Evolutionary conservation across 2,113 vertebrate genomes (phyloP).

Genomic region (Atherinomorus stipes): DNA sequence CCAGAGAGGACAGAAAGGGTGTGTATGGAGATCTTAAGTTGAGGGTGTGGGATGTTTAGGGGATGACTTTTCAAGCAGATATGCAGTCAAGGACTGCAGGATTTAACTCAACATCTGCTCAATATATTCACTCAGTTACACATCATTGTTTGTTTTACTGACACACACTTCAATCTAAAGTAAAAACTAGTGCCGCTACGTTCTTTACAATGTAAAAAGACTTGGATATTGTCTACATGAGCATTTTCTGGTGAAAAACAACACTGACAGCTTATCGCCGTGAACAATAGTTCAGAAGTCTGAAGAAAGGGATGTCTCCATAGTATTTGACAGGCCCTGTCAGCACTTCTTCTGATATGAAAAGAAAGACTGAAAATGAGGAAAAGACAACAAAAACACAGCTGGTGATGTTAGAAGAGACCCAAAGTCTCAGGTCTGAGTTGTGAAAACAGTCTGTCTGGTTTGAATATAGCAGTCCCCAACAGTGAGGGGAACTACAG

Average conservation of each 20-base stretch:
- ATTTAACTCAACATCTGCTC: constrained; percentile 51
- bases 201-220: constrained; percentile 5
- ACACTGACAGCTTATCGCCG: constrained; percentile 10
- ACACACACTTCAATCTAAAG: background rate
- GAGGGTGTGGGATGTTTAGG: background rate
- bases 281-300: constrained; percentile 53
- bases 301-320: constrained; percentile 29
- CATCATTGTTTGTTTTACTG: constrained; percentile 27
- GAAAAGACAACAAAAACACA: constrained; percentile 73
- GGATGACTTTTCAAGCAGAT: constrained; percentile 44
- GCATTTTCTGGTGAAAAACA: constrained; percentile 36
- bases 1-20: constrained; percentile 29
- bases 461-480: constrained; percentile 29
- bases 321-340: constrained; percentile 55
- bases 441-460: constrained; percentile 59
- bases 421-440: constrained; percentile 22
- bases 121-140: constrained; percentile 17
- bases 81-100: constrained; percentile 7
- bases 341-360: constrained; percentile 54
- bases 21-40: constrained; percentile 12
- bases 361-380: constrained; percentile 51
- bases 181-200: background rate
- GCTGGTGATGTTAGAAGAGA: constrained; percentile 66
- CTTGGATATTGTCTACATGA: constrained; percentile 5
- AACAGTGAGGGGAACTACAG: constrained; percentile 35